Conservation (phyloP, 2,797 vertebrate genomes). For the Paramormyrops hopkinsi region DNA sequence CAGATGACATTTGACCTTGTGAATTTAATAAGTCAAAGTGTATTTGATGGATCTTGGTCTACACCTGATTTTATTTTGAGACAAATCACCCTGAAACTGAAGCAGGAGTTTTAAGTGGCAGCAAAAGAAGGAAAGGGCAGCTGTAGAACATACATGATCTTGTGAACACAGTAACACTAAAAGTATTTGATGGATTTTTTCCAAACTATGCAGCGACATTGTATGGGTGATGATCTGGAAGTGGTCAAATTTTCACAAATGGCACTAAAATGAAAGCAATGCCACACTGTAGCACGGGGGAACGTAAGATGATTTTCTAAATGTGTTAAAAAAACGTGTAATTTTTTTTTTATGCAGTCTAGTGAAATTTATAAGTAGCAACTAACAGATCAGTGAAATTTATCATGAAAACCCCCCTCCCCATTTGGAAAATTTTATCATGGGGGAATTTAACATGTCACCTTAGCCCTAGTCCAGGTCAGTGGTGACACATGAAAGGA, state of each 20-base stretch:
- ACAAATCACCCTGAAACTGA: neutral
- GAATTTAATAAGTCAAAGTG: too few relatives aligned
- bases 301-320: neutral
- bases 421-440: neutral
- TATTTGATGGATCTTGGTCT: neutral
- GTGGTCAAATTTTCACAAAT: neutral
- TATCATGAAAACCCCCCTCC: neutral
- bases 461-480: neutral
- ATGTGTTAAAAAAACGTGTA: neutral
- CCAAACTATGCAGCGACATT: neutral
- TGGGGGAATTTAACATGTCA: neutral
- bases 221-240: neutral
- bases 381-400: neutral
- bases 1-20: too few relatives aligned
- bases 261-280: neutral
- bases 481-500: neutral
- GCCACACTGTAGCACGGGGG: neutral
- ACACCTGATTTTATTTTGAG: neutral
- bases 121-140: neutral
- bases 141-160: neutral
- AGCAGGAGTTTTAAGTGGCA: neutral
- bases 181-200: neutral
- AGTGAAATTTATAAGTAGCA: neutral
- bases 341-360: neutral
- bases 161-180: neutral